A percentile compares a stretch with the other conserved stretches of the same genome.
phyloP scores from a whole-genome alignment of 2,888 invertebrate genomes.

The Halocaridina rubra region DNA sequence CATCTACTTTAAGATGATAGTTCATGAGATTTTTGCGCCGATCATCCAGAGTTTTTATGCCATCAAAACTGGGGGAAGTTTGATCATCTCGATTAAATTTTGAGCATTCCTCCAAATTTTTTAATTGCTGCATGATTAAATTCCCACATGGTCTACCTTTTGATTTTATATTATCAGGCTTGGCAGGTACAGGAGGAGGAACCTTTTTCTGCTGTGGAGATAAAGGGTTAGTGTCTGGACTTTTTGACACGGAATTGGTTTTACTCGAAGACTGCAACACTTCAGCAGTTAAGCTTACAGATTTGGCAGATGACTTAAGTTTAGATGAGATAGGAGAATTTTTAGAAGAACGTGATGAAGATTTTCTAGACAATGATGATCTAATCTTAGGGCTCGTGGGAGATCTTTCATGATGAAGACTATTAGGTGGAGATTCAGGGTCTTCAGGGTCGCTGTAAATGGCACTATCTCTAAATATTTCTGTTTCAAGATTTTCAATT shows the following conservation, averaged over 20 bases:
- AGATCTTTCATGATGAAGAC: slow-evolving; percentile 35
- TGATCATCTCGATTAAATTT: slow-evolving; percentile 65
- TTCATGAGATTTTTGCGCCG: slow-evolving; percentile 67
- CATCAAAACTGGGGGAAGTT: slow-evolving; percentile 64
- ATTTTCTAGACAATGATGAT: neutral
- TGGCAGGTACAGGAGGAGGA: slow-evolving; percentile 76
- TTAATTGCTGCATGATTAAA: slow-evolving; percentile 67
- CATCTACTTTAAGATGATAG: slow-evolving; percentile 64
- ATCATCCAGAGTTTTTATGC: slow-evolving; percentile 67
- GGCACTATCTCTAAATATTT: slow-evolving; percentile 82
- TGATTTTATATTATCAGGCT: slow-evolving; percentile 58
- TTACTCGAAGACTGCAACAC: too few species aligned
- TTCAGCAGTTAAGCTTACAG: neutral
- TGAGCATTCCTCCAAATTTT: slow-evolving; percentile 67
- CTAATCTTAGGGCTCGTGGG: slow-evolving; percentile 19
- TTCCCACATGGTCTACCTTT: slow-evolving; percentile 64
- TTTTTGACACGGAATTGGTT: neutral
- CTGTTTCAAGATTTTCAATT: slow-evolving; percentile 75
- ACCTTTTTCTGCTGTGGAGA: slow-evolving; percentile 68
- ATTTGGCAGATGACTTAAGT: neutral
- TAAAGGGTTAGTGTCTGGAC: neutral
- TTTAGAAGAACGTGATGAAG: slow-evolving; percentile 16
- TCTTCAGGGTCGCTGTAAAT: slow-evolving; percentile 84
- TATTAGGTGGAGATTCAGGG: slow-evolving; percentile 64
- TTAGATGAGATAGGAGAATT: neutral